Evolutionary conservation across 1,140 invertebrate genomes (phyloP), one percentile per base, ranked within the genome.

Genomic region (Drosophila murphyi): DNA sequence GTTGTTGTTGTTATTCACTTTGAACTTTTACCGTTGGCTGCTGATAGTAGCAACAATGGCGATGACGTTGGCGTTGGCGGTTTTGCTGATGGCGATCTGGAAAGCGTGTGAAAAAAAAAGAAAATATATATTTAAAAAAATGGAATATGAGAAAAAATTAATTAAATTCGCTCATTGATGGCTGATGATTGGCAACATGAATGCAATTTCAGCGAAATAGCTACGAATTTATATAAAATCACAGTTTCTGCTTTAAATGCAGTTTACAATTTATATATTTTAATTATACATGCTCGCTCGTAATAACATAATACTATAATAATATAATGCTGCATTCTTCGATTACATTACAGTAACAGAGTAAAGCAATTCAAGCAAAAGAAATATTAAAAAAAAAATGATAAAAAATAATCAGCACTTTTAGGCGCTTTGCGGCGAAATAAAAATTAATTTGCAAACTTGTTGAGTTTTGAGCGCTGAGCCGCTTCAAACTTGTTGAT

Each of bases 1-100:
- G 12, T 35, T 28, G 31, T 31, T 63, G 20, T 48, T 70, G 20
- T 55, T 55, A 34, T 12, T 73, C 20, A 70, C 54, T 70, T 64
- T 60, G 34, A 74, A 75, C 75, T 75, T 60, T 78, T 72, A 61
- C 64, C 72, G 57, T 62, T 62, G 56, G 65, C 57, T 60, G 70
- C 4, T 43, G 39, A 20, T 20, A 20, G 20, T 20, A 20, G 39
- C 32, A 47, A 73, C 54, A 69, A 52, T 56, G 51, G 51, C 67
- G 37, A 31, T 68, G 54, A 67, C 35, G 35, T 39, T 37, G 43
- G 32, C 56, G 41, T 48, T 69, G 56, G 60, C 51, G 62, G 41
- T 37, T 37, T 12, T 45, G 62, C 12, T 59, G 54, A 41, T 69
- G 71, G 41, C 51, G 68, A 68, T 52, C 65, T 68, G 55, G 37